phyloP scores from a whole-genome alignment of 2,888 invertebrate genomes.

The Rhynchonema sp. region DNA sequence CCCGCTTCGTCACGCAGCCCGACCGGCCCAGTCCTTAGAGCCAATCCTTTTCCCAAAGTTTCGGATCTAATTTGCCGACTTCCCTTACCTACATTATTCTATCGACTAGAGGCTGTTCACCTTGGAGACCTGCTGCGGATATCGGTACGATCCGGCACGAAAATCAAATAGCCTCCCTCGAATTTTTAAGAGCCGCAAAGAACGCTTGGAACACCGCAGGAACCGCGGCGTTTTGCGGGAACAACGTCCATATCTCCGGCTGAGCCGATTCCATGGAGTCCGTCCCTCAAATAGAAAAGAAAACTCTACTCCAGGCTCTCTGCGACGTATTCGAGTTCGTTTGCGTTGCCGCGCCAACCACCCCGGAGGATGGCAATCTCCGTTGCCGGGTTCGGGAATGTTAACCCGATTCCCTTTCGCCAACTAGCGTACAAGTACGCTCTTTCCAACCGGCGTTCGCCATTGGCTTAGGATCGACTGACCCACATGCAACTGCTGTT shows the following conservation, averaged over 20 bases:
- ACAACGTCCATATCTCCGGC: background rate
- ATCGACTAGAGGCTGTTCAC: background rate
- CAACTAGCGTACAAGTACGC: background rate
- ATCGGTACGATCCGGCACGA: background rate
- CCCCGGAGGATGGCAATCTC: background rate
- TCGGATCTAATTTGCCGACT: background rate
- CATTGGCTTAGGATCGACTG: background rate
- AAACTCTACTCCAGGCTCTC: background rate
- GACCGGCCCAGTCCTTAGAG: background rate
- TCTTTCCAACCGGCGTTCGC: conserved; percentile 30
- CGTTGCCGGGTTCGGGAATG: background rate
- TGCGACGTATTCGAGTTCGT: background rate
- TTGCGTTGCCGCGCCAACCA: background rate
- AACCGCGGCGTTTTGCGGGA: background rate
- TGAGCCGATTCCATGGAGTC: background rate
- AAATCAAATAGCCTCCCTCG: conserved; percentile 28
- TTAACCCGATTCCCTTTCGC: background rate
- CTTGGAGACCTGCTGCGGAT: background rate
- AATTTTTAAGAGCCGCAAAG: conserved; percentile 31
- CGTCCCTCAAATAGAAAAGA: background rate
- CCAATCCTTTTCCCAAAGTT: background rate
- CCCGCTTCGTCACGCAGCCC: background rate
- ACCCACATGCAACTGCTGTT: background rate
- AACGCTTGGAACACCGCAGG: conserved; percentile 14
- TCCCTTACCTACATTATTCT: background rate